Evolutionary conservation across 2,888 invertebrate species (phyloP).

Genomic region (Anthrax anthrax): DNA sequence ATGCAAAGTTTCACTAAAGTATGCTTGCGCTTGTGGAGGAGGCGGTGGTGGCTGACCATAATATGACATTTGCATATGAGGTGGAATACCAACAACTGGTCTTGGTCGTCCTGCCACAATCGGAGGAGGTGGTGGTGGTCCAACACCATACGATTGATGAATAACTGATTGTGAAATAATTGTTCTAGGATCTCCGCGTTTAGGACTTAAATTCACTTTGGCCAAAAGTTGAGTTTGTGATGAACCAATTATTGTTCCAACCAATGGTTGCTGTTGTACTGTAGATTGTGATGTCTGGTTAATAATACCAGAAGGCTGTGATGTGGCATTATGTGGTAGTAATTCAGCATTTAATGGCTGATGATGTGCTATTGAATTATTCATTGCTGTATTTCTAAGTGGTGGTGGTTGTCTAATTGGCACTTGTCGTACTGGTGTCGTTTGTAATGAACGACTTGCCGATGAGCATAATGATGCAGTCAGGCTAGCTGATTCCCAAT

Average conservation of each 20-base stretch:
- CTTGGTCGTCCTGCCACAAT: constrained; percentile 18
- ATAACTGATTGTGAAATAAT: constrained; percentile 26
- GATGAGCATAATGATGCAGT: constrained; percentile 38
- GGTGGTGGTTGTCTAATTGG: constrained; percentile 23
- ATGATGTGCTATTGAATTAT: constrained; percentile 16
- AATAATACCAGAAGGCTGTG: constrained; percentile 5
- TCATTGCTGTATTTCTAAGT: constrained; percentile 18
- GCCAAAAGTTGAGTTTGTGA: constrained; percentile 9
- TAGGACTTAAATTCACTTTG: constrained; percentile 13
- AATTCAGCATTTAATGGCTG: constrained; percentile 25
- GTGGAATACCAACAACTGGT: constrained; percentile 16
- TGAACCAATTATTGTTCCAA: constrained; percentile 7
- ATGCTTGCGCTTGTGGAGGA: constrained; percentile 15
- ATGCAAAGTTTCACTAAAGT: constrained; percentile 32
- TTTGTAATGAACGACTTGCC: constrained; percentile 39
- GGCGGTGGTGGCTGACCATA: constrained; percentile 25
- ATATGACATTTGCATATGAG: constrained; percentile 29
- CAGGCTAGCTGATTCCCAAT: constrained; percentile 61
- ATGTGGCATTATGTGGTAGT: constrained; percentile 26
- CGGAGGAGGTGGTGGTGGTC: constrained; percentile 16
- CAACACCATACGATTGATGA: constrained; percentile 31
- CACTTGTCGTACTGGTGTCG: constrained; percentile 37
- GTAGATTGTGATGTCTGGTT: constrained; percentile 3
- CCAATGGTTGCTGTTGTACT: constrained; percentile 7
- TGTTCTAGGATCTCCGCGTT: constrained; percentile 10